These are phyloP conservation scores for Oithona nana DNA, from an alignment of 2,888 invertebrate genomes.

Conservation along the genomic window DNA sequence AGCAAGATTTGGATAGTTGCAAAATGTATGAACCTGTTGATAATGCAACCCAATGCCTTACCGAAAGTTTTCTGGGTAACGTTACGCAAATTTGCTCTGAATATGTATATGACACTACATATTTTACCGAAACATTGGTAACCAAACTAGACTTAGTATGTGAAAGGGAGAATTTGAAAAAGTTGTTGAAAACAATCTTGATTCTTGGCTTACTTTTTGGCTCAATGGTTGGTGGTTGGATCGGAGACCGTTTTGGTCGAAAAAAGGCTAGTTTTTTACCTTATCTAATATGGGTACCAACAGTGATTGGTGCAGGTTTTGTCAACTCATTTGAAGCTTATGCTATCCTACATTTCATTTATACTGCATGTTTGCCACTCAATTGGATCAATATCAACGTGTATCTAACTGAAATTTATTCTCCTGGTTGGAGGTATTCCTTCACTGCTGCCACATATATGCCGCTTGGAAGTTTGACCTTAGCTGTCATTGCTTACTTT, in stretches of 20 bases:
- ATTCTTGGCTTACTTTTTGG: no score
- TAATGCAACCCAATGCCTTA: not conserved
- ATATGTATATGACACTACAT: not conserved
- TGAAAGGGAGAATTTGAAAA: not conserved
- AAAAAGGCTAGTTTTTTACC: slow-evolving; percentile 4
- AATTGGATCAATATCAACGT: not conserved
- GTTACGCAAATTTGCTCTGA: not conserved
- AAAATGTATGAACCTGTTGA: not conserved
- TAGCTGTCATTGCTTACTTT: not conserved
- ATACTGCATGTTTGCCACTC: not conserved
- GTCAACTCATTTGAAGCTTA: not conserved
- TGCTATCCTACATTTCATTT: not conserved
- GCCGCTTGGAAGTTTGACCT: not conserved
- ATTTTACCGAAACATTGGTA: not conserved
- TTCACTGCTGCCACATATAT: no score
- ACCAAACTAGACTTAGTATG: not conserved
- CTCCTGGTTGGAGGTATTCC: no score
- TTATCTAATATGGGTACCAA: not conserved
- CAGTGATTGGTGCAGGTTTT: not conserved
- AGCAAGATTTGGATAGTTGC: not conserved
- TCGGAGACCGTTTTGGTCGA: slow-evolving; percentile 6
- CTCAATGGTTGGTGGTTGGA: slow-evolving; percentile 1
- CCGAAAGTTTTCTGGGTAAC: not conserved
- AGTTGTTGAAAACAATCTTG: not conserved
- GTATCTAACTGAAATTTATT: not conserved